Conservation (phyloP, 2,113 vertebrate species). For the Phodopus roborovskii region DNA sequence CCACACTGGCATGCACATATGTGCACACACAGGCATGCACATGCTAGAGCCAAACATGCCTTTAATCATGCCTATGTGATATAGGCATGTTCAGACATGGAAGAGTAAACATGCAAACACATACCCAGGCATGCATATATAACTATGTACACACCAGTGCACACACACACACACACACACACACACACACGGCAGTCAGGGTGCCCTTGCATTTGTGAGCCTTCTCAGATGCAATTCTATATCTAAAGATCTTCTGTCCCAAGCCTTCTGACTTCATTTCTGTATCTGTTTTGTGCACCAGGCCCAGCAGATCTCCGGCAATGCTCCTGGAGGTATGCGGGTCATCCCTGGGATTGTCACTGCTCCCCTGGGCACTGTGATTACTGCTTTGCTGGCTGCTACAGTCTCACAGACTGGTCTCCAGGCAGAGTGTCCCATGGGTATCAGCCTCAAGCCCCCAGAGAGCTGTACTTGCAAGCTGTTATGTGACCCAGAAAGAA, state of each 20-base stretch:
- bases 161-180: not conserved
- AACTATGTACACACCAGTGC: fast-evolving
- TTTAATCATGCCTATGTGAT: not conserved
- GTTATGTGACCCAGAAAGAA: not conserved
- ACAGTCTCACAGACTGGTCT: not conserved
- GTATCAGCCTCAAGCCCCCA: not conserved
- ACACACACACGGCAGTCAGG: not conserved
- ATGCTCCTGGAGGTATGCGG: not conserved
- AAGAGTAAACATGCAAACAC: not conserved
- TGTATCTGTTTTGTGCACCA: not conserved
- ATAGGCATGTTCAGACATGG: not conserved
- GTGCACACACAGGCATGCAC: not conserved
- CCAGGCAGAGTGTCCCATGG: not conserved
- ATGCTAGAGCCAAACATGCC: too few relatives aligned
- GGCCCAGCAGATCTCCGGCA: not conserved
- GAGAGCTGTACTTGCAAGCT: not conserved
- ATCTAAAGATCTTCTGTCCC: not conserved
- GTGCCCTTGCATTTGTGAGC: fast-evolving
- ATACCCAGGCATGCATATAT: not conserved
- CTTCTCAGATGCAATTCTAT: fast-evolving
- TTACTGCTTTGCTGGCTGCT: not conserved
- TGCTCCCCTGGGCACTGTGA: not conserved
- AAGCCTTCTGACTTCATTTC: not conserved
- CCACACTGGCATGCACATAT: not conserved
- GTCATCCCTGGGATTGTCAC: fast-evolving